These are phyloP conservation scores for Marasmarcha lunaedactyla DNA, from an alignment of 2,888 invertebrate genomes.

Conservation along the genomic window DNA sequence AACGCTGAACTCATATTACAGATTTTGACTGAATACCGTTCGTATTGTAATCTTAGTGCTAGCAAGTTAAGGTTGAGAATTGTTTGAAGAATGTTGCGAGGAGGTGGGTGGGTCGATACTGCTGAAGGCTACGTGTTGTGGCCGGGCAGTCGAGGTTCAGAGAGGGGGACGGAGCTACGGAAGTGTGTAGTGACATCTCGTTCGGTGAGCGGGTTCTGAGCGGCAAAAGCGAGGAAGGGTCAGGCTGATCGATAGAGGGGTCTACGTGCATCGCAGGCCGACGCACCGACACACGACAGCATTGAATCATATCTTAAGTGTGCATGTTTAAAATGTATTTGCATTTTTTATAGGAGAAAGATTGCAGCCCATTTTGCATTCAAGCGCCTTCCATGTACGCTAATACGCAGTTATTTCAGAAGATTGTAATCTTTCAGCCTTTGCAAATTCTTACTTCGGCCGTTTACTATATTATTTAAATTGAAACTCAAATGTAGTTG, in stretches of 20 bases:
- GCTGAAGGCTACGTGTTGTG: conserved; percentile 14
- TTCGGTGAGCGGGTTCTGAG: not conserved
- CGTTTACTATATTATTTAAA: too few species aligned
- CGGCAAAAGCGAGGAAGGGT: conserved; percentile 20
- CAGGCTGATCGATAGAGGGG: conserved; percentile 52
- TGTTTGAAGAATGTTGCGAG: conserved; percentile 23
- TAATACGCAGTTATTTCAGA: too few species aligned
- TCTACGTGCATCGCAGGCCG: conserved; percentile 31
- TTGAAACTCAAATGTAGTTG: too few species aligned
- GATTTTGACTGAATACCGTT: conserved; percentile 47
- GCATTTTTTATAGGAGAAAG: too few species aligned
- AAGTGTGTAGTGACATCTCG: not conserved
- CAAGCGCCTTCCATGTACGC: too few species aligned
- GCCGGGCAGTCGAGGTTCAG: not conserved
- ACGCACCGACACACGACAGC: conserved; percentile 42
- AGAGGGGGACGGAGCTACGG: not conserved
- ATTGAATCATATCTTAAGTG: too few species aligned
- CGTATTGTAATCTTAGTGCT: conserved; percentile 12
- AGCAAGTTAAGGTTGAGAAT: conserved; percentile 46
- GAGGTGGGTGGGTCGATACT: conserved; percentile 54
- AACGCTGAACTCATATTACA: too few species aligned
- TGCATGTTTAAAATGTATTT: too few species aligned
- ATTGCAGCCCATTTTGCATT: too few species aligned
- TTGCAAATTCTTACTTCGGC: too few species aligned
- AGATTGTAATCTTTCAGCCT: too few species aligned